phyloP scores from a whole-genome alignment of 1,140 invertebrate species.

The Solenopsis invicta region DNA sequence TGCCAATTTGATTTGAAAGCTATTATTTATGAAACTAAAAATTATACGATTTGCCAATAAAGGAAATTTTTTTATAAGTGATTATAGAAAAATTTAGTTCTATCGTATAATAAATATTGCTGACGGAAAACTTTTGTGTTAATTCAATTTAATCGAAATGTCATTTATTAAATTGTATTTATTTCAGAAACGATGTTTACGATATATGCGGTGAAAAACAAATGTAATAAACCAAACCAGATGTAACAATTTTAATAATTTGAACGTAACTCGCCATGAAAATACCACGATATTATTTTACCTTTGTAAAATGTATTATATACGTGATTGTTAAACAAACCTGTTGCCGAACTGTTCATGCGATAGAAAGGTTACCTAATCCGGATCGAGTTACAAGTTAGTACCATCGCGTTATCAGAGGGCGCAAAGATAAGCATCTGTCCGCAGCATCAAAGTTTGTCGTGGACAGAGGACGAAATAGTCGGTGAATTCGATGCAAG shows the following conservation, averaged over 20 bases:
- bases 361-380: not conserved
- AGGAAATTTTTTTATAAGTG: not conserved
- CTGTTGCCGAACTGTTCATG: not conserved
- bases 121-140: not conserved
- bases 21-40: not conserved
- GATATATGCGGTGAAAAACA: not conserved
- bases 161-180: constrained; percentile 33
- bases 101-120: not conserved
- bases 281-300: not conserved
- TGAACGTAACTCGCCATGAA: not conserved
- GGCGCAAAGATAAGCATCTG: constrained; percentile 72
- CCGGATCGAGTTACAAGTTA: constrained; percentile 54
- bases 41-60: not conserved
- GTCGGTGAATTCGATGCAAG: constrained; percentile 68
- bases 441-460: constrained; percentile 73
- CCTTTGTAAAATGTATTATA: constrained; percentile 14
- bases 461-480: constrained; percentile 54
- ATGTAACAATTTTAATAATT: not conserved
- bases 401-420: constrained; percentile 66
- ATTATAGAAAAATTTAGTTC: not conserved
- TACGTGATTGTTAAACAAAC: not conserved
- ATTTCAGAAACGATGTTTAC: constrained; percentile 19
- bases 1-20: not conserved
- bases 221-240: not conserved
- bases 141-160: constrained; percentile 41